Evolutionary conservation across 2,797 vertebrate genomes (phyloP), one percentile per base, ranked within the genome.

Genomic region (Remorina albescens): DNA sequence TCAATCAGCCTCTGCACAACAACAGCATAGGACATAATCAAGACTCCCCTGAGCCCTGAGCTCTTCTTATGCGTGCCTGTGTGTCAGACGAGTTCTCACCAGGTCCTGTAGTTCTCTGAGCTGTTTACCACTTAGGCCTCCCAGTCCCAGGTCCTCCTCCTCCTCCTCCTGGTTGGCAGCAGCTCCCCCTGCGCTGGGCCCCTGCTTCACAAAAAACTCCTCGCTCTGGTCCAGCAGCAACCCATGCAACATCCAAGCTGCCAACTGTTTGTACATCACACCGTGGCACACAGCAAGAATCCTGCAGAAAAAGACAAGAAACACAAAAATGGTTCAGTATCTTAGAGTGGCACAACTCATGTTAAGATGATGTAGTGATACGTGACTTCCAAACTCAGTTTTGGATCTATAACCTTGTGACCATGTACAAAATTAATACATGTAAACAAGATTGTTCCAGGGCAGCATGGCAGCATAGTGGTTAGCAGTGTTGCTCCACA

Each of bases 191-290:
- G 95, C 96, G 49, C 97, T 96, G 1, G 97, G 97, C 2, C 98
- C 98, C 83, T 98, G 97, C 89, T 95, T 98, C 83, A 99, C 94
- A 28, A 97, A 99, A 74, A 99, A 99, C 93, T 99, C 98, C 91
- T 99, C 98, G 0, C 97, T 96, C 25, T 98, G 96, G 87, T 99
- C 98, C 84, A 99, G 88, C 34, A 99, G 94, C 60, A 99, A 74
- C 0, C 98, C 98, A 0, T 99, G 98, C 50, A 99, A 90, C 98
- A 99, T 99, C 98, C 98, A 99, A 10, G 98, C 98, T 1, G 98
- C 99, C 0, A 99, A 95, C 93, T 99, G 98, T 74, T 99, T 99
- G 87, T 99, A 99, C 97, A 99, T 97, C 75, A 99, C 98, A 2
- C 97, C 98, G 0, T 99, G 98, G 80, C 98, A 99, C 74, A 98